These are phyloP conservation scores for Plectropomus leopardus DNA, from an alignment of 2,113 vertebrate species.

Conservation along the genomic window DNA sequence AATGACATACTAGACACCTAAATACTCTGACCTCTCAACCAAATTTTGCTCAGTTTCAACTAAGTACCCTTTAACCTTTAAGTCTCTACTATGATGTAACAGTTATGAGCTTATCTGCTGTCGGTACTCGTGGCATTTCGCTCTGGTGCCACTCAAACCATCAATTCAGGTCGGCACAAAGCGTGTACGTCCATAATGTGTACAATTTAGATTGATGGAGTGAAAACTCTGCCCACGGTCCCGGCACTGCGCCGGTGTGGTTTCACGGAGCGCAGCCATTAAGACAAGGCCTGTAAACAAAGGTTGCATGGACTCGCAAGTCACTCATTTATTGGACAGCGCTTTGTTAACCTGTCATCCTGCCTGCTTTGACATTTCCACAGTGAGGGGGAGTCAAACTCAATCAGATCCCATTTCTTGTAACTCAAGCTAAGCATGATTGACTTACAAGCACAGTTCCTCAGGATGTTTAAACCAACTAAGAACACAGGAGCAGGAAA, in stretches of 20 bases:
- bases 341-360: conserved; percentile 61
- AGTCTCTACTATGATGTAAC: not conserved
- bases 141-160: not conserved
- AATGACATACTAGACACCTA: not conserved
- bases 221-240: not conserved
- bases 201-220: conserved; percentile 3
- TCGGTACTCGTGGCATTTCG: not conserved
- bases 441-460: conserved; percentile 12
- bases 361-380: conserved; percentile 52
- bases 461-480: conserved; percentile 15
- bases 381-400: conserved; percentile 23
- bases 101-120: not conserved
- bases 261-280: not conserved
- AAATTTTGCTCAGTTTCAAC: not conserved
- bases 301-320: conserved; percentile 38
- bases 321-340: conserved; percentile 40
- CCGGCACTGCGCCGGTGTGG: not conserved
- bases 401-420: conserved; percentile 37
- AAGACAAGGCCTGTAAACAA: conserved; percentile 30
- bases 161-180: not conserved
- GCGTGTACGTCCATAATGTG: not conserved
- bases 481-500: not conserved
- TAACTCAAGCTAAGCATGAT: conserved; percentile 28
- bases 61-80: not conserved
- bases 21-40: not conserved